phyloP scores from a whole-genome alignment of 2,113 vertebrate genomes.

The Calidris pygmaea region DNA sequence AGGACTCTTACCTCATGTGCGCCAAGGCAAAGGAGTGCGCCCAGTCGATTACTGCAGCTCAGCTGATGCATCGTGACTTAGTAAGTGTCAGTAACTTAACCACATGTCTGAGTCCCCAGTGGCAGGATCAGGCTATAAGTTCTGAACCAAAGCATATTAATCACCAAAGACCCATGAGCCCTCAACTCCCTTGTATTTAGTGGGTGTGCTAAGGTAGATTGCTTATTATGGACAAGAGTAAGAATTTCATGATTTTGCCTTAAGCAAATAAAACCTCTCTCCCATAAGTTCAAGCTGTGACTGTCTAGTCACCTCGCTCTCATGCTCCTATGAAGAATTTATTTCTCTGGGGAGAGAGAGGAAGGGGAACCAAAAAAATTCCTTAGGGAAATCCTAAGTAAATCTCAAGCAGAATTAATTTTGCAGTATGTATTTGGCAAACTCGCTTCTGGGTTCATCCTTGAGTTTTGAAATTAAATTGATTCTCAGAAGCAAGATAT shows the following conservation, averaged over 20 bases:
- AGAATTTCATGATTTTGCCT: not conserved
- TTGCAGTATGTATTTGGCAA: not conserved
- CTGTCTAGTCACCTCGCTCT: not conserved
- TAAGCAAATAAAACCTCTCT: slow-evolving; percentile 5
- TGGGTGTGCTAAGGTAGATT: not conserved
- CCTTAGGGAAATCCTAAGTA: slow-evolving; percentile 38
- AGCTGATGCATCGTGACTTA: slow-evolving; percentile 41
- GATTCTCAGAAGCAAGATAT: slow-evolving; percentile 17
- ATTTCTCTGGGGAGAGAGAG: not conserved
- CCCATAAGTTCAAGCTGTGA: not conserved
- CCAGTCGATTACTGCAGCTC: slow-evolving; percentile 45
- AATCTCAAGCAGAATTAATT: slow-evolving; percentile 17
- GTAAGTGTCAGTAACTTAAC: slow-evolving; percentile 44
- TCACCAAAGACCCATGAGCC: slow-evolving; percentile 32
- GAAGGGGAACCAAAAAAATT: not conserved
- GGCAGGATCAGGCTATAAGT: slow-evolving; percentile 42
- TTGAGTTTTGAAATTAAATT: slow-evolving; percentile 4
- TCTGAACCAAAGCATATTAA: slow-evolving; percentile 59
- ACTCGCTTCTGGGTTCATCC: not conserved
- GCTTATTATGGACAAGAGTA: not conserved
- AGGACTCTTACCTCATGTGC: slow-evolving; percentile 18
- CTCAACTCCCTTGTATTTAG: not conserved
- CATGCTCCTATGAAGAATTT: not conserved
- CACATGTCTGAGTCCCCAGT: slow-evolving; percentile 41
- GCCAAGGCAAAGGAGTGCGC: slow-evolving; percentile 27